These are phyloP conservation scores for Montipora efflorescens DNA, from an alignment of 64 coral and sea anemone species.

Conservation along the genomic window DNA sequence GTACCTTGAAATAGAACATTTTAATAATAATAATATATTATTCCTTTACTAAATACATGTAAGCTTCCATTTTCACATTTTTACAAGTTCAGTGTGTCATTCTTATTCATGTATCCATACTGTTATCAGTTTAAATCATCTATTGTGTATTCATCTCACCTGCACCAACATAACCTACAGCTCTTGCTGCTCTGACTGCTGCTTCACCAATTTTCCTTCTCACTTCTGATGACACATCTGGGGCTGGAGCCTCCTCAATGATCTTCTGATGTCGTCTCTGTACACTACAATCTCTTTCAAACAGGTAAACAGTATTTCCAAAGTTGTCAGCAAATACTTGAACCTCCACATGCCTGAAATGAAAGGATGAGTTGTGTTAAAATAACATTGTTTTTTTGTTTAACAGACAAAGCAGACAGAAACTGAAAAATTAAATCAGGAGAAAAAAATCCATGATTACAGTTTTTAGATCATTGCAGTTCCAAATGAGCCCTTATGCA, in stretches of 20 bases:
- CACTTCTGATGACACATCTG: conserved; percentile 89
- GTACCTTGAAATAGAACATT: conserved; percentile 56
- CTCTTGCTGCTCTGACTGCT: conserved; percentile 93
- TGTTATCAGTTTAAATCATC: no score
- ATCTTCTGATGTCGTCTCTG: conserved; percentile 99
- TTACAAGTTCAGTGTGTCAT: background rate
- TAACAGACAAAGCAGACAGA: no score
- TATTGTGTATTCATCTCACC: conserved; percentile 46
- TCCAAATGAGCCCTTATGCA: no score
- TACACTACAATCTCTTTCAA: conserved; percentile 99
- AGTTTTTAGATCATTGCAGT: no score
- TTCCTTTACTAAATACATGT: no score
- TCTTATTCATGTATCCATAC: background rate
- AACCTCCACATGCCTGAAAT: conserved; percentile 91
- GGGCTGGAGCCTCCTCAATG: conserved; percentile 98
- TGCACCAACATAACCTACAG: conserved; percentile 98
- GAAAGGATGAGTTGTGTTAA: background rate
- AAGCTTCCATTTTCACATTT: no score
- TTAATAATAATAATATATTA: no score
- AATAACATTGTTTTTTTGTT: background rate
- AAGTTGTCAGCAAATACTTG: conserved; percentile 95
- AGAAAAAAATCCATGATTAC: no score
- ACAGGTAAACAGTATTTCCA: conserved; percentile 96
- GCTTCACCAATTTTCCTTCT: conserved; percentile 87
- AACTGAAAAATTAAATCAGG: no score